Evolutionary conservation across 2,888 invertebrate species (phyloP), one percentile per base, ranked within the genome.

Genomic region (Leistus spinibarbis): DNA sequence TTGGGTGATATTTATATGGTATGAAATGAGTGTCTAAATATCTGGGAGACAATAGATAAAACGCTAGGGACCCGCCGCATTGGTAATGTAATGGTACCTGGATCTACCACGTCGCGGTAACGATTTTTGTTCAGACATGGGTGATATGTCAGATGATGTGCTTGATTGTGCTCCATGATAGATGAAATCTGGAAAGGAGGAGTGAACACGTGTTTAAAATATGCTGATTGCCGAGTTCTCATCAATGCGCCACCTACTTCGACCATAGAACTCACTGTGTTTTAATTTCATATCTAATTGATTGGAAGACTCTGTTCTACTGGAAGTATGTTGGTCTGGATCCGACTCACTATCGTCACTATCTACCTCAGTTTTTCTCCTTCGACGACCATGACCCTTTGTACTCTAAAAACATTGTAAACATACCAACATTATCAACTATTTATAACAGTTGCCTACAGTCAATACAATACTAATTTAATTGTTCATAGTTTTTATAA

Each of bases 91-190:
- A 19, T 20, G 17, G 10, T 75, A 75, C 75, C 75, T 75, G 23
- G 75, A 68, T 54, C 69, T 89, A 85, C 89, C 90, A 85, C 92
- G 89, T 83, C 92, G 88, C 80, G 92, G 92, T 82, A 92, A 87
- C 80, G 92, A 92, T 85, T 92, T 92, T 86, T 92, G 92, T 85
- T 92, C 92, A 82, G 92, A 91, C 91, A 92, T 92, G 82, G 92
- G 92, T 80, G 92, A 92, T 83, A 92, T 89, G 87, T 92, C 92
- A 83, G 92, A 92, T 79, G 92, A 92, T 80, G 92, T 92, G 87
- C 92, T 92, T 82, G 92, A 92, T 83, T 90, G 90, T 84, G 91
- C 91, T 84, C 91, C 91, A 85, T 92, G 92, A 85, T 92, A 92
- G 84, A 92, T 90, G 85, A 91, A 91, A 87, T 91, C 92, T 90